A percentile compares a stretch with the other conserved stretches of the same genome.
Evolutionary conservation across 2,113 vertebrate species (phyloP).

Genomic region (Eupsittula cactorum): DNA sequence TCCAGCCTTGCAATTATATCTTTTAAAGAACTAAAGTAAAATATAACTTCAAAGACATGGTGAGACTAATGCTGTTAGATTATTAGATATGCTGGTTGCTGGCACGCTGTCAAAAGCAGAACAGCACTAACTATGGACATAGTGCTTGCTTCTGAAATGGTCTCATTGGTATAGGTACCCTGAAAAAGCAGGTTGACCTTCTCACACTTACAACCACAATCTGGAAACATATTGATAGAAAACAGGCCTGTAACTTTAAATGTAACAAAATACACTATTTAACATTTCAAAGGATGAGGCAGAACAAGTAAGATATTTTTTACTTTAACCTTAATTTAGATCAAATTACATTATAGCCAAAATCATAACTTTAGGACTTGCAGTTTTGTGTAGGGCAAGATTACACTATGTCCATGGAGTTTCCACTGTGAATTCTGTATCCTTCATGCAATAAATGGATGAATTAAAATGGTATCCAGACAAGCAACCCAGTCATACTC

Average conservation of each 20-base stretch:
- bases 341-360: not conserved
- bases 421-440: not conserved
- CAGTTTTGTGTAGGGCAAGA: not conserved
- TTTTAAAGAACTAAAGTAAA: not conserved
- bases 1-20: not conserved
- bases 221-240: not conserved
- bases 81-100: not conserved
- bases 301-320: not conserved
- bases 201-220: not conserved
- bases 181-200: not conserved
- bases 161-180: not conserved
- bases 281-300: not conserved
- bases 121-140: not conserved
- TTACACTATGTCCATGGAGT: not conserved
- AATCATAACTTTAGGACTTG: not conserved
- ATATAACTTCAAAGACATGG: not conserved
- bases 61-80: not conserved
- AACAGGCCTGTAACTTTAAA: not conserved
- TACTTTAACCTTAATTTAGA: not conserved
- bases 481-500: not conserved
- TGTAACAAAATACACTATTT: not conserved
- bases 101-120: not conserved
- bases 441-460: not conserved
- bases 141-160: not conserved
- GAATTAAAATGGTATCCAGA: not conserved